phyloP scores from a whole-genome alignment of 2,797 vertebrate genomes.

The Xyrichtys novacula region DNA sequence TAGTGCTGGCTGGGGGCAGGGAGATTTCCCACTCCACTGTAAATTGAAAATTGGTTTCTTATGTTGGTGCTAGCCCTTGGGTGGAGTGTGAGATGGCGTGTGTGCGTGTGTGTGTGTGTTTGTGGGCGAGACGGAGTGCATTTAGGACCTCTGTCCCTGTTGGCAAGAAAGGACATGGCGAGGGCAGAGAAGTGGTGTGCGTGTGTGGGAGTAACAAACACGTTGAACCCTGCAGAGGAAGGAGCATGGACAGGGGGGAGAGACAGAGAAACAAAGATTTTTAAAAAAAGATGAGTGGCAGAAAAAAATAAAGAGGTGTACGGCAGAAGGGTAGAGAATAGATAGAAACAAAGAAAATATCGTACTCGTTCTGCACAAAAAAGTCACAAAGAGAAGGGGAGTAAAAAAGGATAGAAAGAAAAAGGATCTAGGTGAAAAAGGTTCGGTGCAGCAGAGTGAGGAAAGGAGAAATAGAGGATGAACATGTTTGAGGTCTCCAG shows the following conservation, averaged over 20 bases:
- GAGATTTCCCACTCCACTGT: slow-evolving; percentile 85
- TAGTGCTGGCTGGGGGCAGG: slow-evolving; percentile 67
- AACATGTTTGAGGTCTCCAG: slow-evolving; percentile 44
- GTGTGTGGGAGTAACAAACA: slow-evolving; percentile 40
- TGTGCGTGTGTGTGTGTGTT: slow-evolving; percentile 17
- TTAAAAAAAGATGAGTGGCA: not conserved
- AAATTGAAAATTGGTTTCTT: slow-evolving; percentile 85
- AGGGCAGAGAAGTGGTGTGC: slow-evolving; percentile 44
- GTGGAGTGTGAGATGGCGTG: slow-evolving; percentile 43
- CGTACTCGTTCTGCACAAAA: slow-evolving; percentile 11
- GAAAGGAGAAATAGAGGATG: slow-evolving; percentile 26
- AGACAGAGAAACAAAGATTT: slow-evolving; percentile 2
- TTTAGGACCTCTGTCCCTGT: slow-evolving; percentile 69
- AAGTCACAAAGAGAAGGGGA: not conserved
- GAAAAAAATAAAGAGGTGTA: slow-evolving; percentile 20
- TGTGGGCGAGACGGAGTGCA: slow-evolving; percentile 49
- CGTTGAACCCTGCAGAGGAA: slow-evolving; percentile 21
- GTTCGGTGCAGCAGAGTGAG: slow-evolving; percentile 32
- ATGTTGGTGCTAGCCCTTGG: slow-evolving; percentile 74
- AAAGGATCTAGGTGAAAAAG: slow-evolving; percentile 1
- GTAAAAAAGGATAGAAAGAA: slow-evolving; percentile 4
- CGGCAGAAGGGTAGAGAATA: not conserved
- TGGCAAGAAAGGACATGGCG: slow-evolving; percentile 55
- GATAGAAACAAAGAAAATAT: not conserved
- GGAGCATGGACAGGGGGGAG: slow-evolving; percentile 8